A percentile compares a stretch with the other conserved stretches of the same genome.
These are phyloP conservation scores for Herpailurus yagouaroundi DNA, from an alignment of 2,113 vertebrate genomes.

Conservation along the genomic window DNA sequence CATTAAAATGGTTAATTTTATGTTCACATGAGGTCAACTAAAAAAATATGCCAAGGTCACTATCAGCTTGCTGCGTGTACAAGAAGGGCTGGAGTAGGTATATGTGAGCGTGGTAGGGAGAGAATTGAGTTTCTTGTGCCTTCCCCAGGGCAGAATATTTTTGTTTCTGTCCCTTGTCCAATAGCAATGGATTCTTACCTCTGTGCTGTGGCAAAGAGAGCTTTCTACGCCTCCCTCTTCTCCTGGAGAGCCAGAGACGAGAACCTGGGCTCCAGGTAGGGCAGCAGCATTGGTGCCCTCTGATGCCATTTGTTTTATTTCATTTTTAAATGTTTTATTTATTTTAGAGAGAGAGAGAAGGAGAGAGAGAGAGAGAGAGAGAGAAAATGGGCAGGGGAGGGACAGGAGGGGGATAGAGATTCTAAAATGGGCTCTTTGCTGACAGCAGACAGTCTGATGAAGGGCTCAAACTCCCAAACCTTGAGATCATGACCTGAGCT, in stretches of 20 bases:
- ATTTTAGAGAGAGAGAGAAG: no score
- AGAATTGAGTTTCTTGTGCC: background rate
- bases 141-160: background rate
- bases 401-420: no score
- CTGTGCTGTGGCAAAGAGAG: background rate
- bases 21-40: background rate
- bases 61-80: background rate
- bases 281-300: background rate
- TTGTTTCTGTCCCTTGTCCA: background rate
- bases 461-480: no score
- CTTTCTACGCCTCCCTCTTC: rapidly evolving
- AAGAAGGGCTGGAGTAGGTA: background rate
- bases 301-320: background rate
- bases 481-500: no score
- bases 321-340: no score
- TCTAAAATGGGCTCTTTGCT: no score
- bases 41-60: background rate
- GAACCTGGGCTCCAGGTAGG: background rate
- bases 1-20: background rate
- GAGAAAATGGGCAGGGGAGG: no score
- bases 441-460: no score
- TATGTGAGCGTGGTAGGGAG: background rate
- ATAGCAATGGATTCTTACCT: background rate
- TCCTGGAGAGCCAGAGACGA: background rate
- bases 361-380: no score